Evolutionary conservation across 2,797 vertebrate genomes (phyloP).

Genomic region (Meriones psammophilus): DNA sequence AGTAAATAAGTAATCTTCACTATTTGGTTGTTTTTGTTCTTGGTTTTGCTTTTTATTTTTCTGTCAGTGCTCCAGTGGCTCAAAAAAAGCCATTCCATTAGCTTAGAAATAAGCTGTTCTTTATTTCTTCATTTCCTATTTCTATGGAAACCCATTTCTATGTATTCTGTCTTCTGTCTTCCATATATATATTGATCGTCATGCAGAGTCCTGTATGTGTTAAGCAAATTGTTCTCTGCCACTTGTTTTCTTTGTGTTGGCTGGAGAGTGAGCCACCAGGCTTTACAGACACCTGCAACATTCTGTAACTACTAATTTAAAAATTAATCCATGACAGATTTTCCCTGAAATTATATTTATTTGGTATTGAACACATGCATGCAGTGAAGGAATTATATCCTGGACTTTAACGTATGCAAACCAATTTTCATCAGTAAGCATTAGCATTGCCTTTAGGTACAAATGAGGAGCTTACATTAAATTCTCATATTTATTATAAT

Average conservation of each 20-base stretch:
- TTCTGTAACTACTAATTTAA: neutral
- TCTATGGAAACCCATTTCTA: neutral
- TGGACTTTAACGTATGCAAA: neutral
- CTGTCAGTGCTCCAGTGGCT: neutral
- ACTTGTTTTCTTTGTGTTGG: neutral
- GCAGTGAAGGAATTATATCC: constrained; percentile 4
- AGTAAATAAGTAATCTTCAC: neutral
- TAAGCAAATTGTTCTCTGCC: neutral
- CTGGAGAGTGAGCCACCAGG: neutral
- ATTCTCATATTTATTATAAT: neutral
- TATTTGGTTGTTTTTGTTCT: neutral
- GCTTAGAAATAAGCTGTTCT: too few species aligned
- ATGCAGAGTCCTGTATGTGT: neutral
- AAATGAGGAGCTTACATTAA: neutral
- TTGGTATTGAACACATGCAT: neutral
- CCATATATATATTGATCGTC: neutral
- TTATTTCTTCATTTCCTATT: constrained; percentile 23
- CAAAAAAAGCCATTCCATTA: neutral
- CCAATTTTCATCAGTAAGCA: constrained; percentile 18
- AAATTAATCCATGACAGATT: constrained; percentile 31
- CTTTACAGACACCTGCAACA: neutral
- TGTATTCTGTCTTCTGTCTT: neutral
- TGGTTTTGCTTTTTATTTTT: neutral
- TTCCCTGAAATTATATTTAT: constrained; percentile 47
- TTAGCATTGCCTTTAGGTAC: constrained; percentile 11